phyloP scores from a whole-genome alignment of 1,140 invertebrate genomes.

The Eupeodes corollae region DNA sequence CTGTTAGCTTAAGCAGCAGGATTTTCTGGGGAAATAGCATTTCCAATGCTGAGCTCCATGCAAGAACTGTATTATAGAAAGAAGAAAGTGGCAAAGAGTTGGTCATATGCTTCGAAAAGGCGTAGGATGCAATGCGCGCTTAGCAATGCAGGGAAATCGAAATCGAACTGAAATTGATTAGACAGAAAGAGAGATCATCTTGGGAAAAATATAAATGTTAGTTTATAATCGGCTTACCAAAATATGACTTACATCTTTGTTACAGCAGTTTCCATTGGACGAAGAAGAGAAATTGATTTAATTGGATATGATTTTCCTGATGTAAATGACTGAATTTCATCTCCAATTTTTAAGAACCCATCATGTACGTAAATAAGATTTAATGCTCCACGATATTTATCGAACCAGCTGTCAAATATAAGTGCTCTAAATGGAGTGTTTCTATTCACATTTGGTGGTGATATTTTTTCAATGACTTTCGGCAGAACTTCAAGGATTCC shows the following conservation, averaged over 20 bases:
- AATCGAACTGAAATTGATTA: too few species aligned
- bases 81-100: too few species aligned
- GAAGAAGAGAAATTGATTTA: constrained; percentile 65
- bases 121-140: too few species aligned
- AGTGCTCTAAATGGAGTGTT: constrained; percentile 61
- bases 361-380: constrained; percentile 68
- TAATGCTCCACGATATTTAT: constrained; percentile 75
- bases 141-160: too few species aligned
- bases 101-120: too few species aligned
- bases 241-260: constrained; percentile 42
- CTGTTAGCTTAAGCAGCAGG: too few species aligned
- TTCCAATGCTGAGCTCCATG: too few species aligned
- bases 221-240: neutral
- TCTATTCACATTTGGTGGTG: constrained; percentile 53
- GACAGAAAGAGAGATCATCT: too few species aligned
- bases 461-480: constrained; percentile 66
- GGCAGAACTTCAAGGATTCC: constrained; percentile 67
- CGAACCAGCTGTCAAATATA: constrained; percentile 91
- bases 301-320: constrained; percentile 66
- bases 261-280: constrained; percentile 61
- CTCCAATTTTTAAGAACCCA: constrained; percentile 56
- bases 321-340: constrained; percentile 44
- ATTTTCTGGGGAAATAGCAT: too few species aligned
- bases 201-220: too few species aligned
- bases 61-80: too few species aligned